A percentile compares a stretch with the other conserved stretches of the same genome.
Evolutionary conservation across 2,797 vertebrate genomes (phyloP).

Genomic region (Anguilla obscura): DNA sequence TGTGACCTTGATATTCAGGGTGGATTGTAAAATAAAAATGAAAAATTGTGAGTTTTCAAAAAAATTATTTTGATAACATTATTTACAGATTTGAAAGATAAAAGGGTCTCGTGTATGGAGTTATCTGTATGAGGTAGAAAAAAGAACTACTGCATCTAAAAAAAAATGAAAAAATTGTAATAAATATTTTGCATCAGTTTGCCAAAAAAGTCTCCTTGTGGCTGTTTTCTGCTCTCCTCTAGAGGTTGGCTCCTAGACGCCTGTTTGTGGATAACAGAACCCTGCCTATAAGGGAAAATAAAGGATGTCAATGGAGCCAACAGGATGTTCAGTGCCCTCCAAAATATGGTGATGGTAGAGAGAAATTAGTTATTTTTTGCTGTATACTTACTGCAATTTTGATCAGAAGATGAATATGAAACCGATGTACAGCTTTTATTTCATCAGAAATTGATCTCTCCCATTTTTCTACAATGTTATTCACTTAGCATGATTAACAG

Average conservation of each 20-base stretch:
- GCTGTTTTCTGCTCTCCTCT: not conserved
- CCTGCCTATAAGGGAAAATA: not conserved
- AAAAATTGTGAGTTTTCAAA: constrained; percentile 63
- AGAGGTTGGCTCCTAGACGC: not conserved
- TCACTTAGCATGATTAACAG: no score
- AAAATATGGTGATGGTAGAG: no score
- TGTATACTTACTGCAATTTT: no score
- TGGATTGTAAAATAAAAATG: constrained; percentile 64
- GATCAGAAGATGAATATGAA: no score
- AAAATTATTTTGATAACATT: constrained; percentile 65
- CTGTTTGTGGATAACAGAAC: not conserved
- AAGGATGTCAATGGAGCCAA: not conserved
- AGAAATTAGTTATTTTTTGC: no score
- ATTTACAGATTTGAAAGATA: constrained; percentile 57
- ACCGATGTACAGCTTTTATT: no score
- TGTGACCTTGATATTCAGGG: constrained; percentile 67
- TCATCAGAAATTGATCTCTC: no score
- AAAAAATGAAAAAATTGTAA: constrained; percentile 56
- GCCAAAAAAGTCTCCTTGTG: constrained; percentile 51
- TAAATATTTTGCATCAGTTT: constrained; percentile 67
- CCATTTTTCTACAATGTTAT: no score
- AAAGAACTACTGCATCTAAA: constrained; percentile 51
- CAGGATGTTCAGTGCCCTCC: not conserved
- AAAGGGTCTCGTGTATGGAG: constrained; percentile 52
- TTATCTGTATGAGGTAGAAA: constrained; percentile 56